Percentiles rank a stretch among this genome's conserved stretches.
Conservation (phyloP, 1,140 invertebrate species). For the Drosophila neocordata region DNA sequence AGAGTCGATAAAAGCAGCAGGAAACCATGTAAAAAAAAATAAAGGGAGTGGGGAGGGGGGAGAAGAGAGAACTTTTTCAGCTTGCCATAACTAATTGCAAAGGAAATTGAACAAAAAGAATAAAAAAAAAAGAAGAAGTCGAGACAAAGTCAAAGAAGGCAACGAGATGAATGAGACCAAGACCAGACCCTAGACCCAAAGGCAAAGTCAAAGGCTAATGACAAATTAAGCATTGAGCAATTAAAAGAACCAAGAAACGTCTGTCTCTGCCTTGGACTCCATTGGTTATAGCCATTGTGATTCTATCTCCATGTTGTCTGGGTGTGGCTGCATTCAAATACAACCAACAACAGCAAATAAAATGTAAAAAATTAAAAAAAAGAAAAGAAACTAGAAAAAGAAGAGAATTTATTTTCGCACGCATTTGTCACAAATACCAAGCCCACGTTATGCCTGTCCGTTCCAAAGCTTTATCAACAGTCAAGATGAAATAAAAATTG, state of each 20-base stretch:
- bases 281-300: conserved; percentile 5
- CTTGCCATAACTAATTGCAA: conserved; percentile 74
- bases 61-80: conserved; percentile 35
- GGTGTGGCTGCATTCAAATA: conserved; percentile 44
- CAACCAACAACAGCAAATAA: conserved; percentile 25
- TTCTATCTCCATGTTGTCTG: conserved; percentile 35
- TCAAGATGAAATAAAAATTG: conserved; percentile 73
- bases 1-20: conserved; percentile 25
- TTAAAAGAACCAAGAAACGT: conserved; percentile 53
- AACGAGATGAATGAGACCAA: conserved; percentile 18
- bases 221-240: conserved; percentile 74
- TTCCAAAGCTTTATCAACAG: conserved; percentile 59
- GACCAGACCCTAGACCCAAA: background rate
- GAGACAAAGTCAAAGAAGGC: background rate
- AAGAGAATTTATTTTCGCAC: conserved; percentile 73
- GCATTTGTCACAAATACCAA: conserved; percentile 57
- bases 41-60: background rate
- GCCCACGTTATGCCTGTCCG: conserved; percentile 57
- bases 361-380: conserved; percentile 6
- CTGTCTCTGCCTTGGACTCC: conserved; percentile 29
- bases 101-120: conserved; percentile 68
- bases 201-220: conserved; percentile 76
- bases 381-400: background rate
- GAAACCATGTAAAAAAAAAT: conserved; percentile 42
- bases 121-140: conserved; percentile 18